Conservation (phyloP, 2,113 vertebrate genomes). For the Semnornis frantzii region DNA sequence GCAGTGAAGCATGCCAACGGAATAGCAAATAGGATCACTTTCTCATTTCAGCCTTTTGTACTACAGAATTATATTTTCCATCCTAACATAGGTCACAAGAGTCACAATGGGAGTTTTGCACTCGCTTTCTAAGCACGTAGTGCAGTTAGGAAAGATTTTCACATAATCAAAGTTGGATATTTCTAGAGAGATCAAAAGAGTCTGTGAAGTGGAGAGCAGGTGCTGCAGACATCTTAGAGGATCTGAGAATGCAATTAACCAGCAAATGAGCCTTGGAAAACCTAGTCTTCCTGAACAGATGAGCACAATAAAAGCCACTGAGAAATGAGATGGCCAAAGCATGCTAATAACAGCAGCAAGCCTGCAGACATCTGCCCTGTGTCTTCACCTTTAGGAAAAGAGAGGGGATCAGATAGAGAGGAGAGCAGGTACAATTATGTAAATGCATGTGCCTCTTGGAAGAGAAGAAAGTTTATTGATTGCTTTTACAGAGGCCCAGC, state of each 20-base stretch:
- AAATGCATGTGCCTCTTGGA: conserved; percentile 69
- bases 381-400: conserved; percentile 71
- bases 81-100: conserved; percentile 27
- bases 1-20: neutral
- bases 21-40: conserved; percentile 13
- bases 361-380: conserved; percentile 62
- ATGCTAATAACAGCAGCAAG: conserved; percentile 61
- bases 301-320: conserved; percentile 69
- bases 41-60: conserved; percentile 17
- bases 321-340: conserved; percentile 65
- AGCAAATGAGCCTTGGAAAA: conserved; percentile 79
- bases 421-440: conserved; percentile 76
- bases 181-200: conserved; percentile 79
- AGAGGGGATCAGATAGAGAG: neutral
- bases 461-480: conserved; percentile 77
- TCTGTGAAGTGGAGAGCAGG: conserved; percentile 78
- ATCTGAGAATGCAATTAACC: conserved; percentile 82
- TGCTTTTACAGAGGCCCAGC: conserved; percentile 74
- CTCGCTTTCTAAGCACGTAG: conserved; percentile 70
- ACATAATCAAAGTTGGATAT: conserved; percentile 77
- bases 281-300: conserved; percentile 69
- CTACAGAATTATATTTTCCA: conserved; percentile 28
- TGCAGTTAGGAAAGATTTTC: conserved; percentile 72
- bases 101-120: conserved; percentile 45
- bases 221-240: conserved; percentile 74